Conservation (phyloP, 2,888 invertebrate species). For the Xanthia togata region DNA sequence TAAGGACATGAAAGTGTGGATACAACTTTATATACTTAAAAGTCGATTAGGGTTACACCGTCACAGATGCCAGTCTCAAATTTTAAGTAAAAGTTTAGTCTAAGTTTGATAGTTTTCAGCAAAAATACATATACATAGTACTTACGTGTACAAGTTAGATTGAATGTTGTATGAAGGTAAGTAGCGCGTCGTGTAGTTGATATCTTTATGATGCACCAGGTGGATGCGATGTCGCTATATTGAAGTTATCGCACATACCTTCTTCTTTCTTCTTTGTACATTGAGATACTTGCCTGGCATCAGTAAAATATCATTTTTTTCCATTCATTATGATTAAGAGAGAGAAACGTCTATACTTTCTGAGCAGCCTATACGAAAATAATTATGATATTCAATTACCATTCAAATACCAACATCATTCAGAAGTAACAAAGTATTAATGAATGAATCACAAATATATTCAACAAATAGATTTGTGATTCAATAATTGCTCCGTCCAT, state of each 20-base stretch:
- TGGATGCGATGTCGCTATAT: neutral
- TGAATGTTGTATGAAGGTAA: neutral
- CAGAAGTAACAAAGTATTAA: no score
- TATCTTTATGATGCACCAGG: constrained; percentile 28
- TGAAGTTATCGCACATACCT: neutral
- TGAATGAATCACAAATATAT: neutral
- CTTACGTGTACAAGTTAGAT: neutral
- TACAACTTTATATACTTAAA: constrained; percentile 33
- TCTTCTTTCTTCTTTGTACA: neutral
- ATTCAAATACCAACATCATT: no score
- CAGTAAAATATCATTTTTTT: neutral
- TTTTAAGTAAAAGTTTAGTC: constrained; percentile 40
- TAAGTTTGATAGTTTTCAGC: constrained; percentile 51
- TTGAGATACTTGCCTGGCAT: neutral
- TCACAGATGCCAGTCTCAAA: constrained; percentile 44
- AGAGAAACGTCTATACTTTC: neutral
- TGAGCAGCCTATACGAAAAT: neutral
- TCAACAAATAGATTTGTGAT: no score
- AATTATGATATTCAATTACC: neutral
- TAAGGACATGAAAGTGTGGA: constrained; percentile 1
- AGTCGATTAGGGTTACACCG: constrained; percentile 52
- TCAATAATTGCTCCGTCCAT: no score
- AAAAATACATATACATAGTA: constrained; percentile 26
- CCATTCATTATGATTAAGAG: neutral
- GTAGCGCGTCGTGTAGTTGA: constrained; percentile 15